A percentile compares a stretch with the other conserved stretches of the same genome.
phyloP scores from a whole-genome alignment of 92 coral and sea anemone species.

The Zoanthus gigantus region DNA sequence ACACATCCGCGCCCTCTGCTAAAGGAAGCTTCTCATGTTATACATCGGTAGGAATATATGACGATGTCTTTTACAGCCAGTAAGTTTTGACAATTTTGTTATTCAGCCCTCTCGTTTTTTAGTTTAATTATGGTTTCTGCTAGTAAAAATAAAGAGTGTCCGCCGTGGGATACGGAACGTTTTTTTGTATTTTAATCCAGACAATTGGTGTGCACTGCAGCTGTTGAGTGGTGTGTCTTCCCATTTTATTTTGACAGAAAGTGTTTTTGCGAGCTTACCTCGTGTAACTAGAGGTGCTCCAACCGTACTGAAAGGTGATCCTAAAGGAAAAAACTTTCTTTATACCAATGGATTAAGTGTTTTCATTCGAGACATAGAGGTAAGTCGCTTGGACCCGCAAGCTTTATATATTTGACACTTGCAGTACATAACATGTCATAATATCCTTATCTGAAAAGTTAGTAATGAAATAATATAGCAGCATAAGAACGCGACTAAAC shows the following conservation, averaged over 20 bases:
- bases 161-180: neutral
- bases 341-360: slow-evolving; percentile 89
- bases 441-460: too few relatives aligned
- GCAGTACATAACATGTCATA: too few relatives aligned
- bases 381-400: slow-evolving; percentile 38
- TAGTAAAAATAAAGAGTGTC: neutral
- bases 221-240: neutral
- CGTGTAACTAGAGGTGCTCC: slow-evolving; percentile 79
- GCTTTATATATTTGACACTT: neutral
- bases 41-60: neutral
- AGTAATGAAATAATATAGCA: too few relatives aligned
- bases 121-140: neutral
- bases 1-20: neutral
- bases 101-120: neutral
- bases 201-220: neutral
- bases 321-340: slow-evolving; percentile 91
- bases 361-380: slow-evolving; percentile 93
- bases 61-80: slow-evolving; percentile 29
- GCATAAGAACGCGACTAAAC: too few relatives aligned
- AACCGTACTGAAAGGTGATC: slow-evolving; percentile 87
- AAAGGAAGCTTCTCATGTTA: neutral
- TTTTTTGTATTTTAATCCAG: neutral
- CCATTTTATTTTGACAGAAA: slow-evolving; percentile 59
- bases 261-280: slow-evolving; percentile 83
- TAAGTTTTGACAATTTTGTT: slow-evolving; percentile 17